Percentiles rank a stretch among this genome's conserved stretches.
phyloP scores from a whole-genome alignment of 2,797 vertebrate genomes.

The Menidia menidia region DNA sequence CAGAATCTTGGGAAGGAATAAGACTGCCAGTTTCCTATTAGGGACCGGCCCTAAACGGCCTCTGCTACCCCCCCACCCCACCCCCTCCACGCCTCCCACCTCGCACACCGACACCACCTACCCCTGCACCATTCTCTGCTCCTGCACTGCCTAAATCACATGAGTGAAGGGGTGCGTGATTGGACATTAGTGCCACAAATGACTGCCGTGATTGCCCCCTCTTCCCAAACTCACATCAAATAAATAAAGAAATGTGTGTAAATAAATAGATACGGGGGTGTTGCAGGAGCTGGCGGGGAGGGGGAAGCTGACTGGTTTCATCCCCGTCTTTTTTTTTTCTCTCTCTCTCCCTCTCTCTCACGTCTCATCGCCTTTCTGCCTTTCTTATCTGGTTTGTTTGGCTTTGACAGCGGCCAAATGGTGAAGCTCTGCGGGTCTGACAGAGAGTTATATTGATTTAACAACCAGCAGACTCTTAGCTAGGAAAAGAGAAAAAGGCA shows the following conservation, averaged over 20 bases:
- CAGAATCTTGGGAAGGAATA: conserved; percentile 99
- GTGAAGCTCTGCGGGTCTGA: conserved; percentile 90
- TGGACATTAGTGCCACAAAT: conserved; percentile 99
- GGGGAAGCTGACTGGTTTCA: conserved; percentile 82
- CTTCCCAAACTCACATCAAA: conserved; percentile 86
- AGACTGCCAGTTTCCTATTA: conserved; percentile 99
- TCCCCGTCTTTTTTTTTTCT: conserved; percentile 75
- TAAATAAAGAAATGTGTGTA: conserved; percentile 85
- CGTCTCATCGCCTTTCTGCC: conserved; percentile 90
- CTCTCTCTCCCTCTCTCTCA: conserved; percentile 72
- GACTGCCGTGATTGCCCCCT: conserved; percentile 96
- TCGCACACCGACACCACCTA: conserved; percentile 8
- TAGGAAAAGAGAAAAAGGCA: conserved; percentile 66
- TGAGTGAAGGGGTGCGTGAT: conserved; percentile 98
- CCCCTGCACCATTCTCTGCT: conserved; percentile 83
- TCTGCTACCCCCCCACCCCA: conserved; percentile 72
- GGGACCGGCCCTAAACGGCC: conserved; percentile 94
- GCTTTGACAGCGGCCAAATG: conserved; percentile 97
- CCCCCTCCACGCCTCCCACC: conserved; percentile 31
- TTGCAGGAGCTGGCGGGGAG: conserved; percentile 51
- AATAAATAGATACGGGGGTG: conserved; percentile 83
- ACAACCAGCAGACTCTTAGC: conserved; percentile 87
- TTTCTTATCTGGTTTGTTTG: conserved; percentile 98
- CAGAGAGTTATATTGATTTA: conserved; percentile 96
- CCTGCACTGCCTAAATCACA: conserved; percentile 94